A percentile compares a stretch with the other conserved stretches of the same genome.
phyloP scores from a whole-genome alignment of 2,797 vertebrate species.

The Vireo griseus region DNA sequence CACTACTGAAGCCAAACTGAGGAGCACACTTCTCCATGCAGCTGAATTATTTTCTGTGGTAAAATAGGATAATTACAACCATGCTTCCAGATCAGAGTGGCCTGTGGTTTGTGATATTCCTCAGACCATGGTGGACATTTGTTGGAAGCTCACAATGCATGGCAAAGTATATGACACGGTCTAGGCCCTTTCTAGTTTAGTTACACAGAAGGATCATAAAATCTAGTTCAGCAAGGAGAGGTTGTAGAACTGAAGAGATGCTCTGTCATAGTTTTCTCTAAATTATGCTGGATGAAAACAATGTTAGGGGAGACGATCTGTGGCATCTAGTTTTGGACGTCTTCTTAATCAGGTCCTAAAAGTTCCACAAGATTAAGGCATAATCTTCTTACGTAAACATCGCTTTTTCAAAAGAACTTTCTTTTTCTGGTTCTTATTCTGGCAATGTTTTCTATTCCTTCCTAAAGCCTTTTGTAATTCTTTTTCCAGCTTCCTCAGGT shows the following conservation, averaged over 20 bases:
- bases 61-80: background rate
- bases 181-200: background rate
- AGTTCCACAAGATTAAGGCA: background rate
- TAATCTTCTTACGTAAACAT: background rate
- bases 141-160: fast-evolving
- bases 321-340: background rate
- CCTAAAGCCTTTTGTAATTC: background rate
- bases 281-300: background rate
- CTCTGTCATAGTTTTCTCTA: background rate
- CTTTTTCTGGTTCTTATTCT: background rate
- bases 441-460: background rate
- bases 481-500: background rate
- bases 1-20: fast-evolving
- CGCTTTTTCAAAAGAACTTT: background rate
- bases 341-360: background rate
- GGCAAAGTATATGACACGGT: fast-evolving
- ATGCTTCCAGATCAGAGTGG: background rate
- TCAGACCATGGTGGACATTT: background rate
- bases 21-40: fast-evolving
- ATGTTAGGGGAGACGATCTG: background rate
- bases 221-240: background rate
- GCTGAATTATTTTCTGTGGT: background rate
- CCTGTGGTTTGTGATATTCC: background rate
- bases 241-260: background rate
- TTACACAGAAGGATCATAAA: background rate